Percentiles rank a stretch among this genome's conserved stretches.
phyloP scores from a whole-genome alignment of 2,888 invertebrate genomes.

The Leptopilina drosophilae region DNA sequence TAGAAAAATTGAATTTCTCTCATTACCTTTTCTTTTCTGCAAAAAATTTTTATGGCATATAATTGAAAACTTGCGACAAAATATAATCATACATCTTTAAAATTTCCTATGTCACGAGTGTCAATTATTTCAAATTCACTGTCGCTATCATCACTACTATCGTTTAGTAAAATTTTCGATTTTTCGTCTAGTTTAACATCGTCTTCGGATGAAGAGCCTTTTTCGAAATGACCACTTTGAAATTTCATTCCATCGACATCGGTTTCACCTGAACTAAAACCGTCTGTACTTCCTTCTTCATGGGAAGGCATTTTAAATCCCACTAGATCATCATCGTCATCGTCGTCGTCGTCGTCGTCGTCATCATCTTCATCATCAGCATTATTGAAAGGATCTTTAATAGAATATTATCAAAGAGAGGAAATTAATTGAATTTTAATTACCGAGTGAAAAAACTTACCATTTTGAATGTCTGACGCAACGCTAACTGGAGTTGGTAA shows the following conservation, averaged over 20 bases:
- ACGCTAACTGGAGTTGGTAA: constrained; percentile 70
- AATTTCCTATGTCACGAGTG: constrained; percentile 66
- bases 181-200: constrained; percentile 67
- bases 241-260: constrained; percentile 71
- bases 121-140: constrained; percentile 75
- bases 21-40: neutral
- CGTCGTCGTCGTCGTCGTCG: constrained; percentile 54
- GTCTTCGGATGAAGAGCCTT: constrained; percentile 71
- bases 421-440: neutral
- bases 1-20: constrained; percentile 15
- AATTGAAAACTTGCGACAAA: neutral
- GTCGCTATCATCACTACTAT: constrained; percentile 71
- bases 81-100: constrained; percentile 52
- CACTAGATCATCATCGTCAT: constrained; percentile 63
- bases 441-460: constrained; percentile 51
- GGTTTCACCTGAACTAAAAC: constrained; percentile 68
- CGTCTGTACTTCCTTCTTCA: constrained; percentile 74
- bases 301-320: constrained; percentile 74
- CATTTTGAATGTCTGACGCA: constrained; percentile 66
- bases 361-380: constrained; percentile 63
- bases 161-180: constrained; percentile 57
- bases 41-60: neutral
- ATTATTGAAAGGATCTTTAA: constrained; percentile 70
- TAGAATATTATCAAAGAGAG: constrained; percentile 12
- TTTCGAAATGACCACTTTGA: constrained; percentile 72